Evolutionary conservation across 2,797 vertebrate species (phyloP), one percentile per base, ranked within the genome.

Genomic region (Podargus strigoides): DNA sequence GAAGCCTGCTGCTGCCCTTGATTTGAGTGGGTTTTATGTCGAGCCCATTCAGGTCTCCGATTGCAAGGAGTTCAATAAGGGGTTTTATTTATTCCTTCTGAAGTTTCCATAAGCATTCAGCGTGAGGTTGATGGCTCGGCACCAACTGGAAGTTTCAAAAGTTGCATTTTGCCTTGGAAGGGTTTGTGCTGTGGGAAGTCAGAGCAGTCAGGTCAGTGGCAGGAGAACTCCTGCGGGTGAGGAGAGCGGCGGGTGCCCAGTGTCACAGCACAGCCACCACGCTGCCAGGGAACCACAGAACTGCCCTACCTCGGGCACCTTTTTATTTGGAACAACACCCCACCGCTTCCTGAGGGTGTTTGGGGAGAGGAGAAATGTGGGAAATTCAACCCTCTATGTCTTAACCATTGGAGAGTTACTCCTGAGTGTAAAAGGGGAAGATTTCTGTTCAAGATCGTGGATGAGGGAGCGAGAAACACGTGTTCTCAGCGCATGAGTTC

Each of bases 21-120:
- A 55, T 85, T 66, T 30, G 52, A 85, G 87, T 11, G 93, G 86
- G 75, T 55, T 93, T 93, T 86, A 76, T 36, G 42, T 67, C 56
- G 36, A 95, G 90, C 81, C 93, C 86, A 74, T 95, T 94, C 94
- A 83, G 75, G 75, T 92, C 96, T 94, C 95, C 44, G 13, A 70
- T 92, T 94, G 94, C 94, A 92, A 32, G 75, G 7, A 36, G 56
- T 85, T 96, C 96, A 87, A 91, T 77, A 77, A 77, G 78, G 44
- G 84, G 67, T 20, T 67, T 87, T 70, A 67, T 89, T 87, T 89
- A 68, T 81, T 72, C 23, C 91, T 77, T 56, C 93, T 89, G 23
- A 67, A 85, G 76, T 94, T 95, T 80, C 89, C 36, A 7, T 85
- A 42, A 81, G 90, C 87, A 7, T 69, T 86, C 85, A 47, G 87